Conservation (phyloP, 2,113 vertebrate genomes). For the Typhlomys cinereus region DNA sequence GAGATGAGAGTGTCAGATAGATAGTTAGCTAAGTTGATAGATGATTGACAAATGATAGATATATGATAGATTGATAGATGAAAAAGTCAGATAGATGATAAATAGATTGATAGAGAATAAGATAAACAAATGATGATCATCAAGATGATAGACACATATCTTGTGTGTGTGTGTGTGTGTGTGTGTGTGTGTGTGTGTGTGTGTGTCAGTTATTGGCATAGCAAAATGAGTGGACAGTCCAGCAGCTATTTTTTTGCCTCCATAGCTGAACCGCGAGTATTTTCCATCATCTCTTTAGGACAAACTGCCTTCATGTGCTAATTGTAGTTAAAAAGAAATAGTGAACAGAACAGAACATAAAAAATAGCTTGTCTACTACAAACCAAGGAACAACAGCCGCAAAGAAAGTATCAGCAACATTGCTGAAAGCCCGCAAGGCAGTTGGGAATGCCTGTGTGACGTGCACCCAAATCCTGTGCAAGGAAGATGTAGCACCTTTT, state of each 20-base stretch:
- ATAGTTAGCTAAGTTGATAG: no score
- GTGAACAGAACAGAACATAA: background rate
- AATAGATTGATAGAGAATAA: no score
- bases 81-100: no score
- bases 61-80: no score
- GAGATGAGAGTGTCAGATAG: no score
- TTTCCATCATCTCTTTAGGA: background rate
- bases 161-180: background rate
- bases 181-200: background rate
- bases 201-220: fast-evolving
- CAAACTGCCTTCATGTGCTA: background rate
- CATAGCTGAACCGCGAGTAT: background rate
- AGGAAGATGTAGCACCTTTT: slow-evolving; percentile 18
- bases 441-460: background rate
- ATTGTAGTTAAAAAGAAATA: background rate
- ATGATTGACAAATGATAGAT: no score
- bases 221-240: background rate
- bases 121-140: no score
- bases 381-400: background rate
- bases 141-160: background rate
- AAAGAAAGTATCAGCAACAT: background rate
- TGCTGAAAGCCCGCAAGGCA: background rate
- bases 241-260: background rate
- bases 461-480: background rate
- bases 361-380: background rate